A percentile compares a stretch with the other conserved stretches of the same genome.
Evolutionary conservation across 2,797 vertebrate species (phyloP).

Genomic region (Sebastes variabilis): DNA sequence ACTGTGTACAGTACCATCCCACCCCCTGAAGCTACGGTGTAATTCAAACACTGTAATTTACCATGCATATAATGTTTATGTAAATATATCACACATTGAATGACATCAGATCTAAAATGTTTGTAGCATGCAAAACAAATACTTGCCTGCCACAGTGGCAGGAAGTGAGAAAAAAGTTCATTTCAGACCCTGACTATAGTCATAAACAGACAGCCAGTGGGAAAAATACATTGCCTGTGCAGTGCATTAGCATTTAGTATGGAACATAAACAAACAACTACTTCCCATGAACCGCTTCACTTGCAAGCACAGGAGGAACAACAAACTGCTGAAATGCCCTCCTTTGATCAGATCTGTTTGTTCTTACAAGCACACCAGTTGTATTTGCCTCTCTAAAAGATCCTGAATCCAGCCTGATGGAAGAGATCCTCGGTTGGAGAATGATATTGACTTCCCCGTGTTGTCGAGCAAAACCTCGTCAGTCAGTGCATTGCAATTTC

Average conservation of each 20-base stretch:
- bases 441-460: not conserved
- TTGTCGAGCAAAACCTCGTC: conserved; percentile 12
- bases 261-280: conserved; percentile 46
- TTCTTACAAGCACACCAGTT: conserved; percentile 26
- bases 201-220: not conserved
- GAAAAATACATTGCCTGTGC: not conserved
- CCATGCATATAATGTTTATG: too few species aligned
- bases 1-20: too few species aligned
- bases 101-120: too few species aligned
- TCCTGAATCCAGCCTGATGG: not conserved
- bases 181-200: too few species aligned
- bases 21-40: too few species aligned
- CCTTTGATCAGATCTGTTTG: conserved; percentile 23
- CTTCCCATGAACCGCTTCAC: conserved; percentile 24
- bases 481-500: conserved; percentile 18
- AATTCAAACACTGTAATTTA: too few species aligned
- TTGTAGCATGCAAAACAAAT: too few species aligned
- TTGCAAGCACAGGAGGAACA: conserved; percentile 27
- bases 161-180: too few species aligned
- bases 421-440: not conserved
- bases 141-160: too few species aligned
- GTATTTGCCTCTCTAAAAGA: not conserved
- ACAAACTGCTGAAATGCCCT: conserved; percentile 37
- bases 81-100: too few species aligned
- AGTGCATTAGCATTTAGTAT: conserved; percentile 20